Evolutionary conservation across 2,888 invertebrate species (phyloP).

Genomic region (Platycnemis pennipes): DNA sequence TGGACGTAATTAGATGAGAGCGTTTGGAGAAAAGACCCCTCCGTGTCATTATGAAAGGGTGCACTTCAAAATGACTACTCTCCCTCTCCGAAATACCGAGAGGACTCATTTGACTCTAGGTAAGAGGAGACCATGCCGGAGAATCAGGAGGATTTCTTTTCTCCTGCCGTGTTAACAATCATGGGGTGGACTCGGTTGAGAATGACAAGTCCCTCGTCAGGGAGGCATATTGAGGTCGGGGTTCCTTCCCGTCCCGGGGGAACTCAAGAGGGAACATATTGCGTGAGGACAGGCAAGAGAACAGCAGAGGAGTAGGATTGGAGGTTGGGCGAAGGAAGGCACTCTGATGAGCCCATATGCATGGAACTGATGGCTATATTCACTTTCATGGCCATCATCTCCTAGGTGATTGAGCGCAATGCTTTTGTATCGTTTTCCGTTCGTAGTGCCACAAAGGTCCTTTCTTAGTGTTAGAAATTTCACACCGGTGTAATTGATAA

Average conservation of each 20-base stretch:
- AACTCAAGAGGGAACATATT: not conserved
- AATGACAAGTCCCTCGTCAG: not conserved
- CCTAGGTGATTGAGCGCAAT: not conserved
- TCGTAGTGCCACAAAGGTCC: no score
- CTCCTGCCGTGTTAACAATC: not conserved
- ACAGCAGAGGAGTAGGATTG: not conserved
- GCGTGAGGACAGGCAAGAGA: not conserved
- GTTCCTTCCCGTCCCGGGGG: not conserved
- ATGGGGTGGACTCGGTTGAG: not conserved
- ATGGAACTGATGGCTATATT: not conserved
- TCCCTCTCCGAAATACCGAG: not conserved
- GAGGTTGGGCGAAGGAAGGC: not conserved
- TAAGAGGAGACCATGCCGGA: not conserved
- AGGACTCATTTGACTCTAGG: constrained; percentile 23
- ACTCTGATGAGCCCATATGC: constrained; percentile 7
- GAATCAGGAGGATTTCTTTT: not conserved
- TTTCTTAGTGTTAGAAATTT: no score
- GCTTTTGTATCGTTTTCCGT: no score
- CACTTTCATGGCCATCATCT: not conserved
- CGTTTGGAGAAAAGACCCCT: not conserved
- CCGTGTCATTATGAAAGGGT: not conserved
- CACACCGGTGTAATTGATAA: no score
- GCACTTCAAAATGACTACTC: not conserved
- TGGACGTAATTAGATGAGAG: not conserved
- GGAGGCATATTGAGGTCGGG: not conserved